A percentile compares a stretch with the other conserved stretches of the same genome.
These are phyloP conservation scores for Clusia tigrina DNA, from an alignment of 2,888 invertebrate genomes.

Conservation along the genomic window DNA sequence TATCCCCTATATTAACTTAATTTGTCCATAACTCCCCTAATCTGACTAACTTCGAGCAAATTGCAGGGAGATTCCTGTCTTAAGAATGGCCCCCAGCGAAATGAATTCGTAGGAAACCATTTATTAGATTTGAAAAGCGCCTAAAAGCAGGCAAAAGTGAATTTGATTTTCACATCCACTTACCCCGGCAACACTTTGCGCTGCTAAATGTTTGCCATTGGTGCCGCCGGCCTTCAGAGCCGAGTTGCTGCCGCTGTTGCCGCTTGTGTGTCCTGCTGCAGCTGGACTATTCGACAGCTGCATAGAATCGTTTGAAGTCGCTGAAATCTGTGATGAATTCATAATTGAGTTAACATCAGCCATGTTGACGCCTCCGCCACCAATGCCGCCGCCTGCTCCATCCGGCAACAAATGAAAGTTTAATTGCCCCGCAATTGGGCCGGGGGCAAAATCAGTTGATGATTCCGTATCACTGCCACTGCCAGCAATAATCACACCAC, in stretches of 20 bases:
- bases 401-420: slow-evolving; percentile 58
- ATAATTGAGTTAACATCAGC: slow-evolving; percentile 61
- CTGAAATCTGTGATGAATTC: slow-evolving; percentile 65
- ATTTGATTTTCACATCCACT: slow-evolving; percentile 30
- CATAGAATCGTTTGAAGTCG: slow-evolving; percentile 60
- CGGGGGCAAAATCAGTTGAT: slow-evolving; percentile 39
- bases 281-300: slow-evolving; percentile 33
- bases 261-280: slow-evolving; percentile 18
- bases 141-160: slow-evolving; percentile 12
- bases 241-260: slow-evolving; percentile 5
- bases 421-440: slow-evolving; percentile 53
- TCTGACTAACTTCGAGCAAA: too few species aligned
- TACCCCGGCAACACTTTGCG: slow-evolving; percentile 52
- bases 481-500: slow-evolving; percentile 35
- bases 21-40: too few species aligned
- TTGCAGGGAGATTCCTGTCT: too few species aligned
- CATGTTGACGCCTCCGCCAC: slow-evolving; percentile 40
- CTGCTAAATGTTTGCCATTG: slow-evolving; percentile 46
- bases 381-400: slow-evolving; percentile 41
- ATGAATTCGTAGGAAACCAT: too few species aligned
- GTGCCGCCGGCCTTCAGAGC: slow-evolving; percentile 25
- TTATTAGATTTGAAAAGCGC: neutral
- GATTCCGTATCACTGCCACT: slow-evolving; percentile 46
- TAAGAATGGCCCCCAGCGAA: too few species aligned
- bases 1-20: too few species aligned